A percentile compares a stretch with the other conserved stretches of the same genome.
Evolutionary conservation across 2,113 vertebrate genomes (phyloP).

Genomic region (Pollimyrus isidori): DNA sequence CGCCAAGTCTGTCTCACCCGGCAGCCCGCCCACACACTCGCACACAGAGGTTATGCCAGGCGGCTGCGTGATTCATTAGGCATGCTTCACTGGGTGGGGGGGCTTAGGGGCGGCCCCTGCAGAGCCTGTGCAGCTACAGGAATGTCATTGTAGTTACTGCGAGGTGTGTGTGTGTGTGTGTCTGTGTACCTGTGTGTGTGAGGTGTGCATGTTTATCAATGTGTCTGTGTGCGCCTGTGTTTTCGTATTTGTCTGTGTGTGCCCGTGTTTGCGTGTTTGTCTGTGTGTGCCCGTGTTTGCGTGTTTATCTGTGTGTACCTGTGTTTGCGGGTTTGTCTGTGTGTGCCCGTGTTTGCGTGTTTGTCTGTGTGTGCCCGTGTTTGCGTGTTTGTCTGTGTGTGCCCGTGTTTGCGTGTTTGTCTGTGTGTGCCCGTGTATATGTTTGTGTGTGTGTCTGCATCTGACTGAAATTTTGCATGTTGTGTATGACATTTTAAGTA

Average conservation of each 20-base stretch:
- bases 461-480: neutral
- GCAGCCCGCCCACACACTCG: conserved; percentile 42
- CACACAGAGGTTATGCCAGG: conserved; percentile 66
- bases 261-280: neutral
- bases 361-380: conserved; percentile 21
- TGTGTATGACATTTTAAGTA: neutral
- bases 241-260: conserved; percentile 26
- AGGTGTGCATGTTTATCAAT: conserved; percentile 3
- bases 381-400: neutral
- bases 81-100: conserved; percentile 56
- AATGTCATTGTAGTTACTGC: conserved; percentile 65
- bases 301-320: neutral
- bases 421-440: neutral
- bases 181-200: no score
- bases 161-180: conserved; percentile 35
- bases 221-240: neutral
- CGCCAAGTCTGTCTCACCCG: conserved; percentile 57
- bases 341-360: conserved; percentile 13
- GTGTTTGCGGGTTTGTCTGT: conserved; percentile 9
- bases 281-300: neutral
- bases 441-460: neutral
- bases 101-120: conserved; percentile 39
- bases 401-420: neutral
- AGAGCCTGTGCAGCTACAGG: conserved; percentile 64
- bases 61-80: conserved; percentile 77